Base-by-base conservation (phyloP, 2,888 invertebrate species). In the Oxytorus armatus region DNA sequence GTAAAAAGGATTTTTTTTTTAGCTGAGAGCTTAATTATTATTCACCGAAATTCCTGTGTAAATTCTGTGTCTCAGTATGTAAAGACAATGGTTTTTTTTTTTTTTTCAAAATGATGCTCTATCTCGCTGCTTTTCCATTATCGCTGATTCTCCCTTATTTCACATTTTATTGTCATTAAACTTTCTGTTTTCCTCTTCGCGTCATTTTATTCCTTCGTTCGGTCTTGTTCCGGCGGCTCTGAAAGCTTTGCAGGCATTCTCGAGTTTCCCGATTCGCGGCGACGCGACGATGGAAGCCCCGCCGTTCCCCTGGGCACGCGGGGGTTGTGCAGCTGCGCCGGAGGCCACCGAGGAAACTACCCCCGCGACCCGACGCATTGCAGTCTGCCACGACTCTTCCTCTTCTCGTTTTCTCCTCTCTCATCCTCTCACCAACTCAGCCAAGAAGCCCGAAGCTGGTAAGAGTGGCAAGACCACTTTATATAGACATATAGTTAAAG, bases 311-410 rank as follows among this genome's bases (percentile, higher is more conserved):
- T 14, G 51, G 23, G 51, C 21, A 11, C 51, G 10, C 51, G 29
- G 29, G 14, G 14, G 57, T 63, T 57, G 74, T 79, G 79, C 74
- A 75, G 74, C 74, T 79, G 79, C 75, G 70, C 79, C 75, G 53
- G 55, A 44, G 44, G 51, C 57, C 21, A 42, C 8, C 11, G 66
- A 36, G 51, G 7, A n/a, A 47, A 33, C 47, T 21, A 65, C 16
- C 53, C 55, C 68, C 63, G 29, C 57, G 65, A 61, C 70, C 65
- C 74, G 79, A 77, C 80, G 80, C 80, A 80, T 80, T 80, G 80
- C 80, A 77, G 80, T 80, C 73, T 51, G 61, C 39, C 61, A 25
- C 66, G 49, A 25, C 51, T 42, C 39, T 39, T 49, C 49, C 10
- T 53, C 65, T 14, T 49, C 36, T 21, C 36, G 49, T 61, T 49